Evolutionary conservation across 2,888 invertebrate genomes (phyloP).

Genomic region (Auanema sp.): DNA sequence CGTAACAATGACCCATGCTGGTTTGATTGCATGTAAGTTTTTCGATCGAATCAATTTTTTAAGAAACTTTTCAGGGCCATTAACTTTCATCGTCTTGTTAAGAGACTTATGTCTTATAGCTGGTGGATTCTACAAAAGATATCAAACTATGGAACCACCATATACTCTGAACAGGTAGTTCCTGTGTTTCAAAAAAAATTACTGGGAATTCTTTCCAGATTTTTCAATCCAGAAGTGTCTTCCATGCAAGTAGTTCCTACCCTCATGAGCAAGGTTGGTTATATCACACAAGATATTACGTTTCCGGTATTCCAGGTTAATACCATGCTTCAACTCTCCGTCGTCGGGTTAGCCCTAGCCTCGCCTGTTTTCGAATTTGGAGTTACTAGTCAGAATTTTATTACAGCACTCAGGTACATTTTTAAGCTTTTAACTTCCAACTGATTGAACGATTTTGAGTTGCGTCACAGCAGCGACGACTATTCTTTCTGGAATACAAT

Average conservation of each 20-base stretch:
- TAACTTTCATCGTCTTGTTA: slow-evolving; percentile 79
- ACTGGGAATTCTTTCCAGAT: slow-evolving; percentile 25
- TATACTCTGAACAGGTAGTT: slow-evolving; percentile 29
- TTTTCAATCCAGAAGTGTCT: slow-evolving; percentile 59
- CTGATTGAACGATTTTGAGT: slow-evolving; percentile 26
- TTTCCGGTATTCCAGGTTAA: slow-evolving; percentile 69
- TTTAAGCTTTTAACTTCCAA: neutral
- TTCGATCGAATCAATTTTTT: neutral
- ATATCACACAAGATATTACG: neutral
- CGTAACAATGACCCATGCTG: slow-evolving; percentile 81
- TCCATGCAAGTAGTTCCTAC: slow-evolving; percentile 78
- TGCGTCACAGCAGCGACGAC: slow-evolving; percentile 55
- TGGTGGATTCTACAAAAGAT: slow-evolving; percentile 81
- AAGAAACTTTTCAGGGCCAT: slow-evolving; percentile 65
- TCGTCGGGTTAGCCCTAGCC: slow-evolving; percentile 84
- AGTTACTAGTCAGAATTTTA: slow-evolving; percentile 60
- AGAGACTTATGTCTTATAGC: slow-evolving; percentile 81
- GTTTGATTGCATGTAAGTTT: slow-evolving; percentile 76
- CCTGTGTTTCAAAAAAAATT: neutral
- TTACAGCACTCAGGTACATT: slow-evolving; percentile 75
- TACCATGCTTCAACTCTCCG: slow-evolving; percentile 82
- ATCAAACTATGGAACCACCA: slow-evolving; percentile 42
- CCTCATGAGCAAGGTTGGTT: slow-evolving; percentile 80
- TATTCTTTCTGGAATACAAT: slow-evolving; percentile 59
- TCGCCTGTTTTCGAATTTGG: slow-evolving; percentile 87